phyloP scores from a whole-genome alignment of 64 coral and sea anemone species.

The Anthopleura sola region DNA sequence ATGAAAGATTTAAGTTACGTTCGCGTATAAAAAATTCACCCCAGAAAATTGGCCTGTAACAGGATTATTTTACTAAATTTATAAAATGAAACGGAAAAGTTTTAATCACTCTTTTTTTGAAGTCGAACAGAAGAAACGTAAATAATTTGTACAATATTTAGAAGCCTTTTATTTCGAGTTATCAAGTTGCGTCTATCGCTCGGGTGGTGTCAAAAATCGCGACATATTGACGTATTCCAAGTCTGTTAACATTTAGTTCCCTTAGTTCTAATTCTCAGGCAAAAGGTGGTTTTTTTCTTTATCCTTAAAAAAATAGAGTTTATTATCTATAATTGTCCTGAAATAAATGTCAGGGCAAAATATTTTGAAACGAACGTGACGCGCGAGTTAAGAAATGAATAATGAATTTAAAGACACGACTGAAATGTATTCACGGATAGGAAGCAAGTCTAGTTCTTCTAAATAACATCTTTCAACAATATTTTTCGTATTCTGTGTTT shows the following conservation, averaged over 20 bases:
- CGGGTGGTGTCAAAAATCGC: neutral
- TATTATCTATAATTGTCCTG: neutral
- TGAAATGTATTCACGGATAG: neutral
- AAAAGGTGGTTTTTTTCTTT: neutral
- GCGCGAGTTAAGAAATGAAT: neutral
- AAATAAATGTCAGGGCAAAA: neutral
- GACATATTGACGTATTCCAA: neutral
- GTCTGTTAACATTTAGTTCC: neutral
- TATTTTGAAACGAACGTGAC: neutral
- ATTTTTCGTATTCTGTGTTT: neutral
- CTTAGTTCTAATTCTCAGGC: neutral
- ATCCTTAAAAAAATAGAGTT: neutral
- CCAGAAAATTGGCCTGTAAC: neutral
- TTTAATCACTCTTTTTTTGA: neutral
- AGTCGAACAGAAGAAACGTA: neutral
- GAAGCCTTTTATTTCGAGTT: neutral
- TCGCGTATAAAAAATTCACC: neutral
- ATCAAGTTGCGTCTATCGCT: neutral
- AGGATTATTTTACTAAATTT: neutral
- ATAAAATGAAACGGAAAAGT: neutral
- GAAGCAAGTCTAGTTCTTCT: neutral
- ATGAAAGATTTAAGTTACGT: conserved; percentile 6
- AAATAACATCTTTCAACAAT: neutral
- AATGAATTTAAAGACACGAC: neutral
- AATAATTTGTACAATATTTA: neutral